Evolutionary conservation across 2,797 vertebrate genomes (phyloP).

Genomic region (Gambusia yucatana): DNA sequence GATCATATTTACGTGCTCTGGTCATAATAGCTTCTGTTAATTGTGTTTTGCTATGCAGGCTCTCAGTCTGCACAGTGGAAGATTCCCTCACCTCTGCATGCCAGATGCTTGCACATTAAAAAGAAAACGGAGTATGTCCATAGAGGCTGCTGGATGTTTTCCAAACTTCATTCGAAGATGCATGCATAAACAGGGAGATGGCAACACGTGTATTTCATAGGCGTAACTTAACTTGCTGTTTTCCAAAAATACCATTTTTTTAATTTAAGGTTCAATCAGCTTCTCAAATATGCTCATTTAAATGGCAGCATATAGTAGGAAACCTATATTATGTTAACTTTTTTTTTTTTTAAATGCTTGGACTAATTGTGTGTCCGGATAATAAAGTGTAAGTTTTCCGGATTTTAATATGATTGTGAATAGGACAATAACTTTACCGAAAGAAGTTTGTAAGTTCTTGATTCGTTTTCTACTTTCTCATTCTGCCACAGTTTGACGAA

Average conservation of each 20-base stretch:
- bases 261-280: background rate
- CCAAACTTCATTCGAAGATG: background rate
- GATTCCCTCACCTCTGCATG: background rate
- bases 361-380: background rate
- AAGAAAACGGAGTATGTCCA: background rate
- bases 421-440: background rate
- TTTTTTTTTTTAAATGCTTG: background rate
- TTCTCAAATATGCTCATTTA: background rate
- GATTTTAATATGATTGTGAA: background rate
- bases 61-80: background rate
- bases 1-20: background rate
- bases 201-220: background rate
- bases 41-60: background rate
- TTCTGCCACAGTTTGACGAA: slow-evolving; percentile 34
- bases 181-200: background rate
- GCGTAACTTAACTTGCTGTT: background rate
- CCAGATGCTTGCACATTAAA: background rate
- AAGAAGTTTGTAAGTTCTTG: slow-evolving; percentile 15
- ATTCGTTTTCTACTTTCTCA: slow-evolving; percentile 20
- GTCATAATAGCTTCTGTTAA: background rate
- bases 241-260: background rate
- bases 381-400: background rate
- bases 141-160: background rate
- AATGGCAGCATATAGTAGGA: background rate
- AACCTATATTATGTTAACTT: too few species aligned